Evolutionary conservation across 2,888 invertebrate genomes (phyloP).

Genomic region (Acholoe squamosa): DNA sequence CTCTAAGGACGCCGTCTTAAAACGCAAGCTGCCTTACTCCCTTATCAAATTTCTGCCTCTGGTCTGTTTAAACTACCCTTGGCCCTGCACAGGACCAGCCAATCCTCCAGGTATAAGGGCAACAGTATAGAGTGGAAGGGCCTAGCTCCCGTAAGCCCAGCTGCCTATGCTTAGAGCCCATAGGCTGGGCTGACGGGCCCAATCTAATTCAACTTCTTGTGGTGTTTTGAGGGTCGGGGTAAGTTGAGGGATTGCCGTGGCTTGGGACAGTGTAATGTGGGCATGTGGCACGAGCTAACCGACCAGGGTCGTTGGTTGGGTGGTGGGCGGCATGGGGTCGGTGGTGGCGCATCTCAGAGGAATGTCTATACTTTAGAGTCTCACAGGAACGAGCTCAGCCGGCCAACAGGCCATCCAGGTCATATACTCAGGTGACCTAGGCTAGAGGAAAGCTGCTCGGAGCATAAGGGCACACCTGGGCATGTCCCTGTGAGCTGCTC

Average conservation of each 20-base stretch:
- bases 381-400: not conserved
- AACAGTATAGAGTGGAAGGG: not conserved
- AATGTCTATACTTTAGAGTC: conserved; percentile 20
- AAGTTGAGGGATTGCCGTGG: not conserved
- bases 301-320: not conserved
- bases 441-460: not conserved
- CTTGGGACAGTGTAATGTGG: not conserved
- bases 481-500: not conserved
- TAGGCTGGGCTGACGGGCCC: not conserved
- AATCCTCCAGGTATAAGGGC: no score
- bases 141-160: not conserved
- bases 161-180: not conserved
- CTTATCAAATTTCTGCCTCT: not conserved
- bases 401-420: not conserved
- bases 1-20: not conserved
- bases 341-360: not conserved
- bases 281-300: not conserved
- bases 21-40: not conserved
- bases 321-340: not conserved
- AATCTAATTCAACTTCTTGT: not conserved
- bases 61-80: not conserved
- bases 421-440: not conserved
- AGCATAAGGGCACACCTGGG: not conserved
- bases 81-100: not conserved
- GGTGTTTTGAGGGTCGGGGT: not conserved